Evolutionary conservation across 1,140 invertebrate genomes (phyloP).

Genomic region (Eriocheir sinensis): DNA sequence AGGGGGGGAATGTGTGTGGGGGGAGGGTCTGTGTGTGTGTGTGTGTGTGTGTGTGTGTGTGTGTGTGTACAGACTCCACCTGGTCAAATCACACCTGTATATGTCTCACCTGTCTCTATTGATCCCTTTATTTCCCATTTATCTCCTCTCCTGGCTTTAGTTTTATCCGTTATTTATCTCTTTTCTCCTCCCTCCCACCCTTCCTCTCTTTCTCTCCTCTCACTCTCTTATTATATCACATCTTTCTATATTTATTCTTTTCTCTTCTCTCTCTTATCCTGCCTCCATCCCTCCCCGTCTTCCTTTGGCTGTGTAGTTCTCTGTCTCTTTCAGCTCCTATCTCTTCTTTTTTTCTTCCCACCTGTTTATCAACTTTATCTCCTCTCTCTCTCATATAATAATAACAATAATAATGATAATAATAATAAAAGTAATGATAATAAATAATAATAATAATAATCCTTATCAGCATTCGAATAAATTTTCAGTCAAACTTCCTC

Average conservation of each 20-base stretch:
- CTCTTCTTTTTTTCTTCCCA: neutral
- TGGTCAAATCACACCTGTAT: neutral
- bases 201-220: neutral
- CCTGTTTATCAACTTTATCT: too few species aligned
- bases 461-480: too few species aligned
- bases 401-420: too few species aligned
- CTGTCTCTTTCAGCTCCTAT: neutral
- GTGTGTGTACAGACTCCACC: too few species aligned
- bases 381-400: too few species aligned
- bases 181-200: neutral
- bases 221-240: neutral
- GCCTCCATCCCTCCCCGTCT: neutral
- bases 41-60: conserved; percentile 5
- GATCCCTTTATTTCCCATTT: neutral
- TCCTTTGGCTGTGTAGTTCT: neutral
- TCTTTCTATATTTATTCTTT: neutral
- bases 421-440: too few species aligned
- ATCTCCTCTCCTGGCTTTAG: neutral
- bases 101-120: neutral
- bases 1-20: neutral
- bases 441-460: neutral
- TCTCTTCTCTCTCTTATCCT: conserved; percentile 16
- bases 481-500: too few species aligned
- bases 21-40: neutral
- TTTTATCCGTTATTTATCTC: neutral